phyloP scores from a whole-genome alignment of 2,113 vertebrate species.

The Dipodomys ordii region DNA sequence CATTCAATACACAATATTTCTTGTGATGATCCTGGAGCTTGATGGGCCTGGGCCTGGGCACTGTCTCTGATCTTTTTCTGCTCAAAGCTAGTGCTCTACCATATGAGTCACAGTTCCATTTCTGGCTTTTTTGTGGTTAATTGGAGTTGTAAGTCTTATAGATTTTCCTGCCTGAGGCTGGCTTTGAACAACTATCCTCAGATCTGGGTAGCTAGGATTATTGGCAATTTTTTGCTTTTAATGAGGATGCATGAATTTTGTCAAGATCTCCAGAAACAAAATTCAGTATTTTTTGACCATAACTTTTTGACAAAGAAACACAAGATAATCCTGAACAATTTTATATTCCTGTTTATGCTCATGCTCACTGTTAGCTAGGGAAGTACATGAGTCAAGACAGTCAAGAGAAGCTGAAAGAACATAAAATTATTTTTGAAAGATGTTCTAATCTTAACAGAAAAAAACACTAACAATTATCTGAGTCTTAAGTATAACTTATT shows the following conservation, averaged over 20 bases:
- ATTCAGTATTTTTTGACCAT: background rate
- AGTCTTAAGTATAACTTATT: background rate
- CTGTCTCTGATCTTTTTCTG: too few relatives aligned
- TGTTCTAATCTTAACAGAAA: background rate
- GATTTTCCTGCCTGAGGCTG: too few relatives aligned
- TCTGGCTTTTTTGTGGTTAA: too few relatives aligned
- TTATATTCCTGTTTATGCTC: too few relatives aligned
- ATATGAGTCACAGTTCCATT: too few relatives aligned
- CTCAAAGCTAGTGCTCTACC: too few relatives aligned
- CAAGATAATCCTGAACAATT: background rate
- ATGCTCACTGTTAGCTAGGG: background rate
- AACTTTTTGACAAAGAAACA: background rate
- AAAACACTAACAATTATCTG: background rate
- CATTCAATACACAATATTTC: background rate
- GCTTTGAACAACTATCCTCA: too few relatives aligned
- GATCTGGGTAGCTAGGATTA: too few relatives aligned
- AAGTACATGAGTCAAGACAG: background rate
- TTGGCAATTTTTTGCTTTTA: too few relatives aligned
- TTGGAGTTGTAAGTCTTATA: too few relatives aligned
- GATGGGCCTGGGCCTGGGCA: too few relatives aligned
- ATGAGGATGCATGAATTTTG: background rate
- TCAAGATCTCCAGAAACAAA: background rate
- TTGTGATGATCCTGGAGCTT: too few relatives aligned
- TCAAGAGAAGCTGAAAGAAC: background rate
- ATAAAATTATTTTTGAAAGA: background rate